Evolutionary conservation across 2,113 vertebrate species (phyloP).

Genomic region (Varanus komodoensis): DNA sequence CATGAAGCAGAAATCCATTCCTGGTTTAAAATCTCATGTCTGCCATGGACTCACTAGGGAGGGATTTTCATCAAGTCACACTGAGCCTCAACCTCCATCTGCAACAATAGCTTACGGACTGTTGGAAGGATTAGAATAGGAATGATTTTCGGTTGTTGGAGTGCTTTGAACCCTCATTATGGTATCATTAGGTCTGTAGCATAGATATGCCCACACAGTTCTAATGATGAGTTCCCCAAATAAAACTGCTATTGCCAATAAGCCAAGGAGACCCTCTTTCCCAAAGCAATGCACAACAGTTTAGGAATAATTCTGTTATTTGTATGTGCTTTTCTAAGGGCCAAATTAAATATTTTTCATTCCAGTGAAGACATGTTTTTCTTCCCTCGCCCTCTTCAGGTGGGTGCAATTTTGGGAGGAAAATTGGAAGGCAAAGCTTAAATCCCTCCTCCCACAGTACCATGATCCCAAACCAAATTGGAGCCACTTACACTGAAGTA

Average conservation of each 20-base stretch:
- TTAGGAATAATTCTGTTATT: fast-evolving
- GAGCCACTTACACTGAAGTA: no score
- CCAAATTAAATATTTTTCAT: no score
- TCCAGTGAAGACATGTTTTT: no score
- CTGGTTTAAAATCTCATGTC: not conserved
- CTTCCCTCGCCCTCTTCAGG: no score
- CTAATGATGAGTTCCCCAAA: not conserved
- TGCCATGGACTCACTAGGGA: not conserved
- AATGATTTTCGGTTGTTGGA: not conserved
- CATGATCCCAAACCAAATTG: no score
- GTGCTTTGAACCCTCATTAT: not conserved
- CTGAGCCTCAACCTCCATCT: not conserved
- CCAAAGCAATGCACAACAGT: not conserved
- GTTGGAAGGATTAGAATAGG: not conserved
- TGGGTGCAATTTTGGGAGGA: no score
- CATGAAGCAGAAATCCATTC: not conserved
- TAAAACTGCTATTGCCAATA: not conserved
- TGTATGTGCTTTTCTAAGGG: not conserved
- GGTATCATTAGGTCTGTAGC: not conserved
- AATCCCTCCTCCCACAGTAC: no score
- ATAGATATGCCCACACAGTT: not conserved
- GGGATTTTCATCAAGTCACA: not conserved
- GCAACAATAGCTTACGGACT: not conserved
- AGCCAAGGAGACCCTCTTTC: not conserved
- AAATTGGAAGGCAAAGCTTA: no score